Conservation (phyloP, 2,113 vertebrate species). For the Nycticryphes semicollaris region DNA sequence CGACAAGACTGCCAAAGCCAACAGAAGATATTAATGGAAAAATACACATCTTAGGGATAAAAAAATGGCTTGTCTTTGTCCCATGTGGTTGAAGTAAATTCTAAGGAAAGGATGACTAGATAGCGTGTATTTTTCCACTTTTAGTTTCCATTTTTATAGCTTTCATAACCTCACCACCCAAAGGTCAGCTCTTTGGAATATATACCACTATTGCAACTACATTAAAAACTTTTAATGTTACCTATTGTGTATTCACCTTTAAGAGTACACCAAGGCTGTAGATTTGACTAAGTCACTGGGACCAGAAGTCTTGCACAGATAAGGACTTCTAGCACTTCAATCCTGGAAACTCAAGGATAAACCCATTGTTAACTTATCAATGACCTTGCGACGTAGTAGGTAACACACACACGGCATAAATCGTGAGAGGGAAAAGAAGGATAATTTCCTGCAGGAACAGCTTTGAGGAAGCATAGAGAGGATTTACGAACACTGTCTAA, state of each 20-base stretch:
- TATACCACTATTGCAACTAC: neutral
- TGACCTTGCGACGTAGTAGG: neutral
- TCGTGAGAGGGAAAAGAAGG: neutral
- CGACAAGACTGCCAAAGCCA: neutral
- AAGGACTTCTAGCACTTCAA: neutral
- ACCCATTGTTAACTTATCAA: neutral
- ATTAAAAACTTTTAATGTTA: neutral
- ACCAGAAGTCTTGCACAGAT: neutral
- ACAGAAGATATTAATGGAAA: neutral
- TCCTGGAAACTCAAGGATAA: neutral
- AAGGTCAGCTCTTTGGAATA: neutral
- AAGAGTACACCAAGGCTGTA: neutral
- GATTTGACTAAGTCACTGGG: neutral
- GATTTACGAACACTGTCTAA: neutral
- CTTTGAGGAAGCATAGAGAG: neutral
- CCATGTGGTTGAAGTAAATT: neutral
- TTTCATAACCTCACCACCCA: neutral
- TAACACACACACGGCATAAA: rapidly evolving
- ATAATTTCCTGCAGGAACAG: neutral
- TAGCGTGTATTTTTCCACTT: neutral
- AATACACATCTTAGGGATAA: neutral
- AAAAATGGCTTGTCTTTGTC: neutral
- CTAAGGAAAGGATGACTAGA: too few relatives aligned
- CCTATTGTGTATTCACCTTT: neutral
- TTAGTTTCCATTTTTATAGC: neutral